Evolutionary conservation across 2,797 vertebrate genomes (phyloP), one percentile per base, ranked within the genome.

Genomic region (Hippocampus kuda): DNA sequence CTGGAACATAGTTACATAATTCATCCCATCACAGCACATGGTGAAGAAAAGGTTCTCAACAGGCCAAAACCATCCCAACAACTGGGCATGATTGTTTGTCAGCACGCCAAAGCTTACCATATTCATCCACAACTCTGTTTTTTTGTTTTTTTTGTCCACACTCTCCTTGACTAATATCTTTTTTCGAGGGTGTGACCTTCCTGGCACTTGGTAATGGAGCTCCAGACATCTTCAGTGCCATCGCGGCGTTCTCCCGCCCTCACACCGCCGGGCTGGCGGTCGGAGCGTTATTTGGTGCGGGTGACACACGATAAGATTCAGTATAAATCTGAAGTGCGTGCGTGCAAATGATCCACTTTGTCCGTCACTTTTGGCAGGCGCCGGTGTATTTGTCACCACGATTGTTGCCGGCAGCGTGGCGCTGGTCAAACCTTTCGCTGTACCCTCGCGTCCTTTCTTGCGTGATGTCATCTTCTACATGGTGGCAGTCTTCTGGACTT

Each of bases 141-240:
- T 30, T 30, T 27, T 9, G n/a, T 53, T 11, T 13, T 24, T 30
- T 6, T 30, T 11, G 30, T 42, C 3, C 42, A 1, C 68, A 15
- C 91, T 89, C 34, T 90, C 92, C 90, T 90, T 96, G 79, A 97
- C 89, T 0, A 5, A 0, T 8, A 18, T 18, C 6, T 51, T 71
- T 73, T 86, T 49, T 64, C 72, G 85, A 99, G 95, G 97, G 97
- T 12, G 97, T 99, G 83, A 99, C 97, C 1, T 96, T 99, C 81
- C 85, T 99, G 83, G 97, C 97, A 6, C 92, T 99, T 48, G 96
- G 97, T 59, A 99, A 99, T 0, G 97, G 97, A 0, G 96, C 97
- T 0, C 97, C 97, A 0, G 97, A 99, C 71, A 90, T 99, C 81
- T 99, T 99, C 89, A 99, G 97, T 0, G 95, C 96, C 0, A 83